Evolutionary conservation across 2,797 vertebrate species (phyloP), one percentile per base, ranked within the genome.

Genomic region (Premnoplex brunnescens): DNA sequence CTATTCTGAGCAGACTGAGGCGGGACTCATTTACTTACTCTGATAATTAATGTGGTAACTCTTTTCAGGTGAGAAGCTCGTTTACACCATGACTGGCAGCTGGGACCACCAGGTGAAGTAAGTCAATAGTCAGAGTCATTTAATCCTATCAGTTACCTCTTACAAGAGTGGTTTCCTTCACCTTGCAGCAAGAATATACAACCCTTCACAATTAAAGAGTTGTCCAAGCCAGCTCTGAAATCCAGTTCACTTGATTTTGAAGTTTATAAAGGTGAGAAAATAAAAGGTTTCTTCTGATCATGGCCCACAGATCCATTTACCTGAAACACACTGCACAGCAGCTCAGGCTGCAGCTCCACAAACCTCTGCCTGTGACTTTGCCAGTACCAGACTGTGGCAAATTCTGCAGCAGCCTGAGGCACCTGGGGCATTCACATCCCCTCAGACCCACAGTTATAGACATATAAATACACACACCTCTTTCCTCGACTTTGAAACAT

Each of bases 1-100:
- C 0, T 30, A 15, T 0, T 34, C 32, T 36, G 10, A 14, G 30
- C 34, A 82, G 8, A 26, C 10, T 0, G 4, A 79, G 24, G 71
- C 21, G 67, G 54, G 27, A 58, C 15, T 30, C 14, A 14, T 54
- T 75, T 48, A 23, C 20, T 41, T 67, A 44, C n/a, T 30, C 9
- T 7, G 20, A 83, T 49, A 68, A 62, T 34, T 60, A 36, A 68
- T 3, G 13, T 4, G 37, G 54, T 75, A 6, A 83, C 30, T 72
- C 48, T 66, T 56, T 37, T 30, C 76, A 95, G 79, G 73, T 86
- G 62, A 71, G 74, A 62, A 73, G 51, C 44, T 78, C 41, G 7
- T 75, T 81, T 66, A 48, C 63, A 36, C 14, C 0, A 8, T 8
- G 36, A 85, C 36, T 21, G 20, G 69, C 75, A 89, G 62, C 62